A percentile compares a stretch with the other conserved stretches of the same genome.
Conservation (phyloP, 2,888 invertebrate species). For the Syrphus vitripennis region DNA sequence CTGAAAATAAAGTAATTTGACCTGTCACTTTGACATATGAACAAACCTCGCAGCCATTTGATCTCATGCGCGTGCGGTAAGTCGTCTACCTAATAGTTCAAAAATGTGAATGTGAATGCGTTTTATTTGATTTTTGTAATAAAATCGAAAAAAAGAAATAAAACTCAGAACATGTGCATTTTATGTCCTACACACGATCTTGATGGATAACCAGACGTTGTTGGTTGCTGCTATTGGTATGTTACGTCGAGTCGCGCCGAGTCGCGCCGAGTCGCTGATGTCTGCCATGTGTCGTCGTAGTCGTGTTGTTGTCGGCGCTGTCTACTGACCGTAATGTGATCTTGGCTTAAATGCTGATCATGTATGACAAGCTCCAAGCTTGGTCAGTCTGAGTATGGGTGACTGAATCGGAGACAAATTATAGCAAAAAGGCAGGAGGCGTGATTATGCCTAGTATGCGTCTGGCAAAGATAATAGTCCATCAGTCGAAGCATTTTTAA, state of each 20-base stretch:
- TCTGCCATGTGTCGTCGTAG: background rate
- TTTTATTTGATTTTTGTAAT: constrained; percentile 21
- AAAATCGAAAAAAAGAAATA: background rate
- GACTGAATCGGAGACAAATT: constrained; percentile 22
- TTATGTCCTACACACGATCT: constrained; percentile 32
- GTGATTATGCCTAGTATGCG: constrained; percentile 14
- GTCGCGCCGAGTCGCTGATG: background rate
- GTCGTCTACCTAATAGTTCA: background rate
- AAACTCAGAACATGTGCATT: constrained; percentile 48
- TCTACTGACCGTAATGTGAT: constrained; percentile 49
- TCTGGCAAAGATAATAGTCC: constrained; percentile 5
- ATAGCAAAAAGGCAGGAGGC: background rate
- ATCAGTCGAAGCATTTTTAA: constrained; percentile 7
- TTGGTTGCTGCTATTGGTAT: background rate
- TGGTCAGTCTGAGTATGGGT: constrained; percentile 4
- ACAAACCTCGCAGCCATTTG: background rate
- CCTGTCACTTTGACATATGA: constrained; percentile 17
- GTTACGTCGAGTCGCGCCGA: background rate
- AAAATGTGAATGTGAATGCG: constrained; percentile 18
- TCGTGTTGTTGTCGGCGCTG: background rate
- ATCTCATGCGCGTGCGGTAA: constrained; percentile 54
- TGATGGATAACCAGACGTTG: constrained; percentile 30
- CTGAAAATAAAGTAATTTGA: constrained; percentile 3
- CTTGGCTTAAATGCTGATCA: constrained; percentile 42
- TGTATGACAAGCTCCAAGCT: constrained; percentile 34